Conservation (phyloP, 2,797 vertebrate genomes). For the Sebastes oblongus region DNA sequence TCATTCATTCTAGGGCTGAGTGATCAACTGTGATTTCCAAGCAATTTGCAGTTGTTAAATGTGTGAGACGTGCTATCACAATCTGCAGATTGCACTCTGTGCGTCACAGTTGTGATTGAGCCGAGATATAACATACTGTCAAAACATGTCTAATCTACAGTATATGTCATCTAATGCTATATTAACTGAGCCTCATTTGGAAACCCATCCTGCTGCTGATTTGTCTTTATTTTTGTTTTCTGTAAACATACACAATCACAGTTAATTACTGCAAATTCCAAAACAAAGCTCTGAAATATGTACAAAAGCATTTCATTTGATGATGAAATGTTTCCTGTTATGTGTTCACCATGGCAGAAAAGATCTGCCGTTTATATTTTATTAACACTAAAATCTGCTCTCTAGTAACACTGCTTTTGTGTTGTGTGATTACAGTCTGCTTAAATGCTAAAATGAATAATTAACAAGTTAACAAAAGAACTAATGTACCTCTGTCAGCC, state of each 20-base stretch:
- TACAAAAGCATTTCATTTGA: neutral
- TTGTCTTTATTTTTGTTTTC: neutral
- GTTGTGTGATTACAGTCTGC: conserved; percentile 20
- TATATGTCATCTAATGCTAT: neutral
- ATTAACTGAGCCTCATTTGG: neutral
- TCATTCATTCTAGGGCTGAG: neutral
- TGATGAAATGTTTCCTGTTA: conserved; percentile 7
- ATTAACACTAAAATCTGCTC: conserved; percentile 10
- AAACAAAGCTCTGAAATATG: neutral
- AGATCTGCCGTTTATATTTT: conserved; percentile 32
- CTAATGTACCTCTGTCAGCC: conserved; percentile 32
- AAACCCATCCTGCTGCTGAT: neutral
- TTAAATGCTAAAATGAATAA: conserved; percentile 52
- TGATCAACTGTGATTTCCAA: neutral
- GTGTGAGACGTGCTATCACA: neutral
- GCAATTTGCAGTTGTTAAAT: neutral
- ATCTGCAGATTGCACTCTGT: neutral
- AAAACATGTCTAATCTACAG: neutral
- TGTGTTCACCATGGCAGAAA: conserved; percentile 34
- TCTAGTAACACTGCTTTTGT: neutral
- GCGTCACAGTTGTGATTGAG: neutral
- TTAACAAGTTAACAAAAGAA: conserved; percentile 48
- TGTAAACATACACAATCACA: neutral
- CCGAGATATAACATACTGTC: neutral
- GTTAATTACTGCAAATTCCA: neutral